A percentile compares a stretch with the other conserved stretches of the same genome.
These are phyloP conservation scores for Chloebia gouldiae DNA, from an alignment of 2,113 vertebrate species.

Conservation along the genomic window DNA sequence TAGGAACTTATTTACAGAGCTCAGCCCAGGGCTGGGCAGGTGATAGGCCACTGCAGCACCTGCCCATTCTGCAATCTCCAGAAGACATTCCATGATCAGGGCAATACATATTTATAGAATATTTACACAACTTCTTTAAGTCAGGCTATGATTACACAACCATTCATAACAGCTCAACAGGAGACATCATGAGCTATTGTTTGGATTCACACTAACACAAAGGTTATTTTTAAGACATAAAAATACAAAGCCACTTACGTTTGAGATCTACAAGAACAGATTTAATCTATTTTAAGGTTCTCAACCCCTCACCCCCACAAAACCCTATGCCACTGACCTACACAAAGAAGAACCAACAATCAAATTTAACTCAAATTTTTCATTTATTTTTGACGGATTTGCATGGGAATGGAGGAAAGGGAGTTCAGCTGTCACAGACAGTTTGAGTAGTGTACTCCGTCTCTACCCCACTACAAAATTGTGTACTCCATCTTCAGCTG, in stretches of 20 bases:
- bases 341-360: background rate
- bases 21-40: background rate
- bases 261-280: slow-evolving; percentile 20
- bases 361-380: background rate
- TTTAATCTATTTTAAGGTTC: slow-evolving; percentile 30
- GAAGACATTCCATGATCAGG: background rate
- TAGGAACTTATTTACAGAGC: background rate
- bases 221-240: slow-evolving; percentile 60
- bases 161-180: slow-evolving; percentile 12
- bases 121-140: slow-evolving; percentile 38
- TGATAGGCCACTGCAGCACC: background rate
- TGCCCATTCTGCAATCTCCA: background rate
- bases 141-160: slow-evolving; percentile 29
- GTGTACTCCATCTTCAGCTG: background rate
- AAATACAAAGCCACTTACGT: slow-evolving; percentile 53
- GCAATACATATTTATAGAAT: slow-evolving; percentile 35
- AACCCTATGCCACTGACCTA: background rate
- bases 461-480: background rate
- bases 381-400: background rate
- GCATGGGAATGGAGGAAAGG: background rate
- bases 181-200: slow-evolving; percentile 43
- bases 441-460: background rate
- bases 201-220: slow-evolving; percentile 37
- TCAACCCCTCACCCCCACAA: background rate
- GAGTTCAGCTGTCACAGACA: background rate